Base-by-base conservation (phyloP, 92 coral and sea anemone genomes). In the Zoanthus solanderi region DNA sequence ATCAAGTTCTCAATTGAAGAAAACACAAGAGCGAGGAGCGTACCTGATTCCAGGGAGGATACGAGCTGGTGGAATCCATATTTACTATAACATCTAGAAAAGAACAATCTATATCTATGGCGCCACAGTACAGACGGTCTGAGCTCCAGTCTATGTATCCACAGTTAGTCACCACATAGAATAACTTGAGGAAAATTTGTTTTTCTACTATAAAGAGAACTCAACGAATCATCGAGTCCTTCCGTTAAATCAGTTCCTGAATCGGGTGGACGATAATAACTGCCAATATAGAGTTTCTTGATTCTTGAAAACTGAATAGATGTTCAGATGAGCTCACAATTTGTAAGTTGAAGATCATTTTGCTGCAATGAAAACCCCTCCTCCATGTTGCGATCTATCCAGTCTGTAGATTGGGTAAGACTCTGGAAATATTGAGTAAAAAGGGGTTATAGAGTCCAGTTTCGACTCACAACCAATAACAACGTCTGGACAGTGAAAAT, bases 61-160 rank as follows among this genome's bases (percentile, higher is more conserved):
- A 37, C 42, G 1, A 2, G 42, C 42, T 37, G 42, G 2, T 37
- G 42, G 42, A 37, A 37, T 37, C 88, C 91, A 83, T 78, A 89
- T 66, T 75, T 89, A 68, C 4, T 37, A 37, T 4, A 37, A 37
- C 65, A 72, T 29, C 63, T 18, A 58, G 83, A 30, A 37, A 37
- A 37, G 0, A 37, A 37, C 1, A 0, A 23, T 23, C 2, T 37
- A 4, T 37, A 18, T 76, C 85, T 29, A 83, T 60, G 48, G 45
- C 18, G 15, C 71, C 85, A 53, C 76, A 7, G 30, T 80, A 87
- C 14, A 79, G 88, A 75, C 50, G 54, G 60, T 65, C 79, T 89
- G 92, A 18, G 34, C 34, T 53, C 92, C 85, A 89, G 71, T 89
- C 92, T 46, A 82, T 82, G 42, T 37, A 37, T 37, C 42, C 42